Evolutionary conservation across 1,140 invertebrate species (phyloP), one percentile per base, ranked within the genome.

Genomic region (Acromyrmex heyeri): DNA sequence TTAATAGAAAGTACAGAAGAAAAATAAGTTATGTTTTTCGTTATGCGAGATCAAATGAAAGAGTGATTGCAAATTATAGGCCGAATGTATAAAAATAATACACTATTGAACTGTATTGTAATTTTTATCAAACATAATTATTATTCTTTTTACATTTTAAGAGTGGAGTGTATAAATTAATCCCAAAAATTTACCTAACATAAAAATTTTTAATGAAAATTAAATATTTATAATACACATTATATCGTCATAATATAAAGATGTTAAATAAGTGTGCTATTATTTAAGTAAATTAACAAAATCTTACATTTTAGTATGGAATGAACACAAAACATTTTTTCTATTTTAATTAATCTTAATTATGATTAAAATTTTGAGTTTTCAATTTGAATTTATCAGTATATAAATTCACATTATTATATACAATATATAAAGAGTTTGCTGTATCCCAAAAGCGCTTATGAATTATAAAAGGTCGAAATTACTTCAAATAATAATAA

Each of bases 1-100:
- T 94, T 95, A 93, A 93, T 91, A 94, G 91, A 94, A 95, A 94
- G 93, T 93, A 94, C 88, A 94, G 91, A 95, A 95, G 89, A 94
- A 94, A 89, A 90, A 89, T 91, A 91, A 93, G 90, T 93, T 93
- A 92, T 38, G 73, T 78, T 90, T 85, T 82, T 82, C 21, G 76
- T 85, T 57, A 79, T 21, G 48, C 24, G 21, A 27, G 55, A 44
- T 72, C 65, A 44, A 65, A 69, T 18, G 21, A 67, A 64, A 65
- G 5, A 24, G 7, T 50, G 69, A 67, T 34, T 69, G 48, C 27
- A 55, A 79, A 88, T 53, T 78, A 81, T 27, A 55, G 50, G 55
- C 38, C n/a, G 18, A 83, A 18, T 7, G 21, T 59, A 78, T 12
- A 44, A 72, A 50, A 77, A 64, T n/a, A 24, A 48, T 50, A 86